These are phyloP conservation scores for Emmelina monodactyla DNA, from an alignment of 2,888 invertebrate genomes.

Conservation along the genomic window DNA sequence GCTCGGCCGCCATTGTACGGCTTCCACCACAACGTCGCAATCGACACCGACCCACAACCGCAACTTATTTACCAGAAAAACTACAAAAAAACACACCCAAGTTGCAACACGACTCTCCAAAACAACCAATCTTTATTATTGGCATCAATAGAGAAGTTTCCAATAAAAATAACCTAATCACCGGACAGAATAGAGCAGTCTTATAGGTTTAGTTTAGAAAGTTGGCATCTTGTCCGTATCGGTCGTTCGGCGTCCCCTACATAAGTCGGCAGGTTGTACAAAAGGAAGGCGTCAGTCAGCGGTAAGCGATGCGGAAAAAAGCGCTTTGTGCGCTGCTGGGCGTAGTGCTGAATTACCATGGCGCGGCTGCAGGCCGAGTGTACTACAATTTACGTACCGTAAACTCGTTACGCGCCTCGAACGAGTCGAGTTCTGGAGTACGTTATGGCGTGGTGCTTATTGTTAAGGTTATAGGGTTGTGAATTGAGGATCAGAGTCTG, in stretches of 20 bases:
- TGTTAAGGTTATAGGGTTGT: slow-evolving; percentile 31
- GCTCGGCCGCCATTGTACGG: slow-evolving; percentile 38
- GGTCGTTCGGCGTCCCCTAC: slow-evolving; percentile 53
- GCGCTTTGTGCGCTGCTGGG: slow-evolving; percentile 37
- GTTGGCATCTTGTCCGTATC: slow-evolving; percentile 60
- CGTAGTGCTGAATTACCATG: slow-evolving; percentile 54
- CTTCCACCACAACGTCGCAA: slow-evolving; percentile 55
- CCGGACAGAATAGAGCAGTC: slow-evolving; percentile 39
- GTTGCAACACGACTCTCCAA: slow-evolving; percentile 27
- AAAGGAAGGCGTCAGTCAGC: slow-evolving; percentile 56
- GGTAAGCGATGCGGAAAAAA: slow-evolving; percentile 48
- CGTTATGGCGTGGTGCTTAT: slow-evolving; percentile 30
- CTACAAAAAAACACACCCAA: slow-evolving; percentile 14
- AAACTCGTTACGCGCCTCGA: slow-evolving; percentile 58
- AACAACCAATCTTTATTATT: slow-evolving; percentile 46
- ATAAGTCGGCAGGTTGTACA: slow-evolving; percentile 38
- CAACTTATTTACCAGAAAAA: slow-evolving; percentile 41
- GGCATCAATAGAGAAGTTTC: slow-evolving; percentile 33
- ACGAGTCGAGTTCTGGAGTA: slow-evolving; percentile 37
- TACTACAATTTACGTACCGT: slow-evolving; percentile 63
- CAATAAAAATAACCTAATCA: slow-evolving; percentile 58
- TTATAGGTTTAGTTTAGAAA: slow-evolving; percentile 62
- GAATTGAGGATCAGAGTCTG: slow-evolving; percentile 35
- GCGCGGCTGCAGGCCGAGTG: slow-evolving; percentile 53
- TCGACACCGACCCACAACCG: slow-evolving; percentile 51